These are phyloP conservation scores for Cryptus armator DNA, from an alignment of 2,888 invertebrate species.

Conservation along the genomic window DNA sequence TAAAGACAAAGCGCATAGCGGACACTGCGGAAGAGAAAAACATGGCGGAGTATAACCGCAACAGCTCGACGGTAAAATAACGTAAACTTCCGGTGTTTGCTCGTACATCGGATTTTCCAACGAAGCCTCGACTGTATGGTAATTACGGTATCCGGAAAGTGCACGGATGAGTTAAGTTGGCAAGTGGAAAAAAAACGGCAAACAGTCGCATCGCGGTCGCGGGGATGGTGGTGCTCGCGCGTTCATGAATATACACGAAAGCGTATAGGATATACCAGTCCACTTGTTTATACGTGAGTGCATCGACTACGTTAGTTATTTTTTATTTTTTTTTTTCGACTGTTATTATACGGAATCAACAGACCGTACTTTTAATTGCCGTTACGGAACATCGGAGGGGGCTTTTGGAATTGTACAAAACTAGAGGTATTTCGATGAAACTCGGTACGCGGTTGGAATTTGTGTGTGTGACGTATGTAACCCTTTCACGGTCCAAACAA, in stretches of 20 bases:
- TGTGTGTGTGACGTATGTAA: neutral
- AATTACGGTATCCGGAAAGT: neutral
- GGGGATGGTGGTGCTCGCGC: neutral
- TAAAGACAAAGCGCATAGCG: neutral
- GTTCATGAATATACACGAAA: neutral
- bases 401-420: no score
- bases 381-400: no score
- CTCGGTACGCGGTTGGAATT: slow-evolving; percentile 41
- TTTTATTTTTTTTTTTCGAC: neutral
- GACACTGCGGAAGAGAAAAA: slow-evolving; percentile 15
- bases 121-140: neutral
- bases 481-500: no score
- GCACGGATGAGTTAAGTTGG: neutral
- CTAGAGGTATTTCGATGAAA: neutral
- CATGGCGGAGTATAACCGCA: neutral
- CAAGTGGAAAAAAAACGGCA: neutral
- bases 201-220: neutral
- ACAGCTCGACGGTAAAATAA: neutral
- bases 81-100: neutral
- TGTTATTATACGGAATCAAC: slow-evolving; percentile 59
- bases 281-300: slow-evolving; percentile 24
- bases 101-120: slow-evolving; percentile 9
- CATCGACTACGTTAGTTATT: slow-evolving; percentile 26
- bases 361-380: slow-evolving; percentile 39
- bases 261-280: slow-evolving; percentile 11